Percentiles rank a stretch among this genome's conserved stretches.
Conservation (phyloP, 2,113 vertebrate genomes). For the Corythoichthys intestinalis region DNA sequence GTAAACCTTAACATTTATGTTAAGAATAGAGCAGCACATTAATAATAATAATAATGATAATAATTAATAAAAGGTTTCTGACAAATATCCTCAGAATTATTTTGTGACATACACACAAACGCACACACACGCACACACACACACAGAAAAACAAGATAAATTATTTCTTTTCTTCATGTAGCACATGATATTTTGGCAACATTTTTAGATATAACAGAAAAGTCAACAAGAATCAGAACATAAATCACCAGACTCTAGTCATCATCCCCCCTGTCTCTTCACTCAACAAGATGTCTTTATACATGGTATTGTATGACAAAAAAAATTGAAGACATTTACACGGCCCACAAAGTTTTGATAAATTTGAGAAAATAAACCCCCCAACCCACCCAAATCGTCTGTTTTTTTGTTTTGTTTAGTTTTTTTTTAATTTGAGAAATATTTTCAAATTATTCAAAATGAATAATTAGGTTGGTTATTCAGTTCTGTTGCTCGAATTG, state of each 20-base stretch:
- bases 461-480: constrained; percentile 18
- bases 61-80: constrained; percentile 48
- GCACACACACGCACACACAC: neutral
- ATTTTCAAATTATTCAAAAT: constrained; percentile 14
- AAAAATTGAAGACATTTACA: constrained; percentile 61
- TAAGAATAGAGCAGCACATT: constrained; percentile 54
- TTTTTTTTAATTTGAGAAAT: constrained; percentile 34
- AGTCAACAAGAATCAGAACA: constrained; percentile 50
- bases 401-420: neutral
- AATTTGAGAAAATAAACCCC: neutral
- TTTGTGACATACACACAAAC: constrained; percentile 58
- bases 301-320: constrained; percentile 67
- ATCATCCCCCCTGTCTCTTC: constrained; percentile 9
- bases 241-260: constrained; percentile 52
- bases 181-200: constrained; percentile 56
- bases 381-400: constrained; percentile 8
- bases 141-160: neutral
- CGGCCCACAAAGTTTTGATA: constrained; percentile 26
- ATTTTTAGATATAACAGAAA: constrained; percentile 59
- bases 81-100: constrained; percentile 63
- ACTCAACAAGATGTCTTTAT: constrained; percentile 48
- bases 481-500: constrained; percentile 9
- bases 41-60: constrained; percentile 25
- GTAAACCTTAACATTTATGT: constrained; percentile 46
- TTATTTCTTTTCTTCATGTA: constrained; percentile 35